A percentile compares a stretch with the other conserved stretches of the same genome.
Conservation (phyloP, 2,888 invertebrate species). For the Argynnis bischoffii region DNA sequence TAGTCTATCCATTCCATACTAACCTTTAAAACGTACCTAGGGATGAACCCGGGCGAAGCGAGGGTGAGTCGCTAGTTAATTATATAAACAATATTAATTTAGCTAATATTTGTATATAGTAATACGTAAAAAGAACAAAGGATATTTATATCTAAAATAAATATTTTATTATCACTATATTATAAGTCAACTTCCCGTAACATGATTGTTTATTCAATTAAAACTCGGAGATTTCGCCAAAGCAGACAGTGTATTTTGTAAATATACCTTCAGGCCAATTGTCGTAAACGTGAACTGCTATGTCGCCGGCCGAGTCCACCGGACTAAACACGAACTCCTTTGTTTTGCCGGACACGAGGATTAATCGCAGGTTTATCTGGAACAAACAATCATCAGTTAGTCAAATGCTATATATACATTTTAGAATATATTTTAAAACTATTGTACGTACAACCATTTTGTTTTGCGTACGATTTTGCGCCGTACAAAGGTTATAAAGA, state of each 20-base stretch:
- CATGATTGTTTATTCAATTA: neutral
- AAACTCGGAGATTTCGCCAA: neutral
- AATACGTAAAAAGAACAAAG: no score
- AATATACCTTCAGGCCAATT: constrained; percentile 98
- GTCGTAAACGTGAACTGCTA: constrained; percentile 99
- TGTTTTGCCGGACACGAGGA: constrained; percentile 99
- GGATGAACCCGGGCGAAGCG: no score
- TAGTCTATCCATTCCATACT: no score
- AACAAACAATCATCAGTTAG: constrained; percentile 56
- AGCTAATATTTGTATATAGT: no score
- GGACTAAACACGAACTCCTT: constrained; percentile 99
- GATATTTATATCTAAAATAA: no score
- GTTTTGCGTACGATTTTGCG: no score
- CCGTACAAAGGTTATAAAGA: no score
- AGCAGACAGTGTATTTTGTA: neutral
- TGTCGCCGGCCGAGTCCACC: constrained; percentile 98
- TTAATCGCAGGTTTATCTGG: constrained; percentile 98
- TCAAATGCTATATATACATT: neutral
- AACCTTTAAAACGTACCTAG: no score
- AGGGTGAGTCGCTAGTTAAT: no score
- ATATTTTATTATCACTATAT: neutral
- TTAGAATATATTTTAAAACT: no score
- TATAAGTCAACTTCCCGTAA: neutral
- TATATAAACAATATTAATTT: no score
- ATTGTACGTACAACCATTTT: no score